Evolutionary conservation across 2,797 vertebrate genomes (phyloP).

Genomic region (Cuniculus paca): DNA sequence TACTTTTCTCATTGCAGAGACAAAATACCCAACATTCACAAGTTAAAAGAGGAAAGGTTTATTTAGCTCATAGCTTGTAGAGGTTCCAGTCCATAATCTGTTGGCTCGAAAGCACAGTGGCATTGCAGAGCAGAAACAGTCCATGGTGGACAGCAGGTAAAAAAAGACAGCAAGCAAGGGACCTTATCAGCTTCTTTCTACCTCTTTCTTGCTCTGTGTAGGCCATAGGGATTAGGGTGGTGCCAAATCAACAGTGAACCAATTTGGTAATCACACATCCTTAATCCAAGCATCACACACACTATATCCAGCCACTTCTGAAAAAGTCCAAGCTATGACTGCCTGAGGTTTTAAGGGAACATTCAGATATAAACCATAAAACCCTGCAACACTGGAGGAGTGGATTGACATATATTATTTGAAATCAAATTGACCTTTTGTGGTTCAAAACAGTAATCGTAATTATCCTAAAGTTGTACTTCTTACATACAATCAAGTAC

Average conservation of each 20-base stretch:
- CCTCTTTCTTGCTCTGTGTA: not conserved
- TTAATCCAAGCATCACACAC: not conserved
- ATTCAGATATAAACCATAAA: not conserved
- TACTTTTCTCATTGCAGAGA: not conserved
- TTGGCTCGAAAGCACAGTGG: not conserved
- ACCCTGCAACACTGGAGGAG: not conserved
- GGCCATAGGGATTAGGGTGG: not conserved
- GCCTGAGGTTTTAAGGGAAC: not conserved
- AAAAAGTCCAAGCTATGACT: not conserved
- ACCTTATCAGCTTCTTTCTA: not conserved
- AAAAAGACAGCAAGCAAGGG: not conserved
- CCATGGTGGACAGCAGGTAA: not conserved
- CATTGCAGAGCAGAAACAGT: not conserved
- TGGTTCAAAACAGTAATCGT: conserved; percentile 41
- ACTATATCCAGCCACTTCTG: not conserved
- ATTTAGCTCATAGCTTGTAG: not conserved
- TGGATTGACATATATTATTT: not conserved
- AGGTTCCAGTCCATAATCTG: not conserved
- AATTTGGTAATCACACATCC: not conserved
- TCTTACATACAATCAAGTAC: not conserved
- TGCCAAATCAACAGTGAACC: not conserved
- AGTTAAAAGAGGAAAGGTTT: not conserved
- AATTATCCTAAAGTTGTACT: conserved; percentile 13
- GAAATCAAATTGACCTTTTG: not conserved
- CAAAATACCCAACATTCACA: not conserved